Conservation (phyloP, 2,113 vertebrate species). For the Catharus fuscescens region DNA sequence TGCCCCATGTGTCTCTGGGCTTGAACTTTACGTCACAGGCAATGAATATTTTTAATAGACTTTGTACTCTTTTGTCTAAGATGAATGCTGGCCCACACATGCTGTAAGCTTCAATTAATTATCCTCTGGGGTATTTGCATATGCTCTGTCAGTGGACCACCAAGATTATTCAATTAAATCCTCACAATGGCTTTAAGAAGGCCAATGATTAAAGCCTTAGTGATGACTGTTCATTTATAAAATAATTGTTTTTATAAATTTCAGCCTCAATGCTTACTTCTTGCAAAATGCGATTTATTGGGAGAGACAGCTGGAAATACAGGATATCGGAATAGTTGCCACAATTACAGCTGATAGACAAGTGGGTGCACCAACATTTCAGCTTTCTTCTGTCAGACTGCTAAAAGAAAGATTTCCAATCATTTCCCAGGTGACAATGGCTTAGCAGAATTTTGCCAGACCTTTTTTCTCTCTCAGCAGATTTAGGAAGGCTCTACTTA, state of each 20-base stretch:
- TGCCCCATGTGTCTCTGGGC: background rate
- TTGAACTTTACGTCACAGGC: conserved; percentile 17
- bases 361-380: background rate
- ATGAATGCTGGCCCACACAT: conserved; percentile 48
- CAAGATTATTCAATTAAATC: conserved; percentile 36
- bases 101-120: conserved; percentile 12
- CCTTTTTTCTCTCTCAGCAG: background rate
- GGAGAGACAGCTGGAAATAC: background rate
- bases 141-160: background rate
- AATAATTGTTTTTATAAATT: background rate
- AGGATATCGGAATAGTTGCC: background rate
- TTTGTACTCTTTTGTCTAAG: conserved; percentile 46
- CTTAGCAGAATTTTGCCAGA: background rate
- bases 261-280: background rate
- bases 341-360: background rate
- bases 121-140: conserved; percentile 28
- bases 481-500: background rate
- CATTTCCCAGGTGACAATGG: background rate
- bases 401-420: background rate
- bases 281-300: background rate
- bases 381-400: background rate
- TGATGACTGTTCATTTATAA: background rate
- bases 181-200: background rate
- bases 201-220: background rate
- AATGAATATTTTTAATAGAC: conserved; percentile 7